A percentile compares a stretch with the other conserved stretches of the same genome.
These are phyloP conservation scores for Amblyopsis hoosieri DNA, from an alignment of 2,797 vertebrate species.

Conservation along the genomic window DNA sequence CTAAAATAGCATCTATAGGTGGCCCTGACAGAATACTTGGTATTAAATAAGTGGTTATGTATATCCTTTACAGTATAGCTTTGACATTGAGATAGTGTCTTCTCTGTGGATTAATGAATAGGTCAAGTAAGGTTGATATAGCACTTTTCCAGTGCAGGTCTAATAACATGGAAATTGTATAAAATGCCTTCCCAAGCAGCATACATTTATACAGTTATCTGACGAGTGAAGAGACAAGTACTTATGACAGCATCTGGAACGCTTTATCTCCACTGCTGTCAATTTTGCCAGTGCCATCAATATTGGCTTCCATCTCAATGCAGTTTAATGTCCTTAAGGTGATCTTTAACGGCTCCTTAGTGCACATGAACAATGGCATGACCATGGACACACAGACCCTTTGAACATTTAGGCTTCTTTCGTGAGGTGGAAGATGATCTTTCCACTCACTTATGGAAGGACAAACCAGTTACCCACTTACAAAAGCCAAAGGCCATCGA, in stretches of 20 bases:
- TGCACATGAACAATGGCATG: slow-evolving; percentile 19
- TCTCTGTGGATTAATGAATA: neutral
- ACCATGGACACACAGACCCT: slow-evolving; percentile 2
- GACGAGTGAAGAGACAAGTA: slow-evolving; percentile 56
- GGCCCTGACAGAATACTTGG: no score
- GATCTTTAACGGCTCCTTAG: slow-evolving; percentile 47
- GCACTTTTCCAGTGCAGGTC: slow-evolving; percentile 30
- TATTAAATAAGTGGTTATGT: no score
- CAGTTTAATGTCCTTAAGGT: slow-evolving; percentile 60
- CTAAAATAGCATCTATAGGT: no score
- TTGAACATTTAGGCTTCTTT: slow-evolving; percentile 11
- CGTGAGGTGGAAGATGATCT: neutral
- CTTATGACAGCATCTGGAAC: slow-evolving; percentile 63
- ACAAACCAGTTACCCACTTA: slow-evolving; percentile 12
- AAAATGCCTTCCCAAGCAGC: slow-evolving; percentile 57
- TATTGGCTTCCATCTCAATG: slow-evolving; percentile 48
- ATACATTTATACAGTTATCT: slow-evolving; percentile 57
- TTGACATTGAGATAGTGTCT: neutral
- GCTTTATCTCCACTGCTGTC: slow-evolving; percentile 57
- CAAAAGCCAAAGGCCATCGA: slow-evolving; percentile 43
- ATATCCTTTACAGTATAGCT: no score
- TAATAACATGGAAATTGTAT: slow-evolving; percentile 59
- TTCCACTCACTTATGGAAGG: no score
- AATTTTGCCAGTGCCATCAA: slow-evolving; percentile 51
- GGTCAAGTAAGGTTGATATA: slow-evolving; percentile 22